These are phyloP conservation scores for Scaptomyza montana DNA, from an alignment of 1,140 invertebrate species.

Conservation along the genomic window DNA sequence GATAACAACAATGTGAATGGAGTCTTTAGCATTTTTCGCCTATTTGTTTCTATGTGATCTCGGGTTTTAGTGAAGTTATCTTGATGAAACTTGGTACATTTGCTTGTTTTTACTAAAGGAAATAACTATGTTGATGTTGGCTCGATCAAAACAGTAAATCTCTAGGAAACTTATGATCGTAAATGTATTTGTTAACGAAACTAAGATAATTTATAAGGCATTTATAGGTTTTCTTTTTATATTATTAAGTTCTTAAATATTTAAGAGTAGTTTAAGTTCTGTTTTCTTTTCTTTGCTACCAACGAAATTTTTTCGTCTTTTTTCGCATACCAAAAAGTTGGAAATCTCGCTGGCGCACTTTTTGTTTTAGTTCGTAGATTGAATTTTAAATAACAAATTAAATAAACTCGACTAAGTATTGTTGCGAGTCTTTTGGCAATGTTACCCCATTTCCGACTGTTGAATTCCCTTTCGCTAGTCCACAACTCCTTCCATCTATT, in stretches of 20 bases:
- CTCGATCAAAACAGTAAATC: too few relatives aligned
- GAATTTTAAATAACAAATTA: conserved; percentile 83
- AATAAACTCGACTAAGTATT: conserved; percentile 79
- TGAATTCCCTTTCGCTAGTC: neutral
- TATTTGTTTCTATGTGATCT: neutral
- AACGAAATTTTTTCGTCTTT: conserved; percentile 1
- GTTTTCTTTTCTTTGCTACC: conserved; percentile 3
- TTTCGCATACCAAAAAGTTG: conserved; percentile 19
- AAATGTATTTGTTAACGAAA: too few relatives aligned
- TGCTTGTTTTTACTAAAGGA: neutral
- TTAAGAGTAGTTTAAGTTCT: neutral
- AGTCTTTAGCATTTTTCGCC: neutral
- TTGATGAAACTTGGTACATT: neutral
- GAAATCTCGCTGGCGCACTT: conserved; percentile 39
- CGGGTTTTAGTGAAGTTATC: neutral
- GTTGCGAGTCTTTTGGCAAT: conserved; percentile 50
- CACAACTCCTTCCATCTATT: neutral
- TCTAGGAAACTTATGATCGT: too few relatives aligned
- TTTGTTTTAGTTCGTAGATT: conserved; percentile 83
- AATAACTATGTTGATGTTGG: too few relatives aligned
- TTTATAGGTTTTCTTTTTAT: too few relatives aligned
- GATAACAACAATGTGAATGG: neutral
- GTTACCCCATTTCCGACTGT: neutral
- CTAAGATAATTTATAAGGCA: too few relatives aligned
- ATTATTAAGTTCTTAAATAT: too few relatives aligned